Percentiles rank a stretch among this genome's conserved stretches.
Conservation (phyloP, 2,113 vertebrate genomes). For the Campylorhamphus procurvoides region DNA sequence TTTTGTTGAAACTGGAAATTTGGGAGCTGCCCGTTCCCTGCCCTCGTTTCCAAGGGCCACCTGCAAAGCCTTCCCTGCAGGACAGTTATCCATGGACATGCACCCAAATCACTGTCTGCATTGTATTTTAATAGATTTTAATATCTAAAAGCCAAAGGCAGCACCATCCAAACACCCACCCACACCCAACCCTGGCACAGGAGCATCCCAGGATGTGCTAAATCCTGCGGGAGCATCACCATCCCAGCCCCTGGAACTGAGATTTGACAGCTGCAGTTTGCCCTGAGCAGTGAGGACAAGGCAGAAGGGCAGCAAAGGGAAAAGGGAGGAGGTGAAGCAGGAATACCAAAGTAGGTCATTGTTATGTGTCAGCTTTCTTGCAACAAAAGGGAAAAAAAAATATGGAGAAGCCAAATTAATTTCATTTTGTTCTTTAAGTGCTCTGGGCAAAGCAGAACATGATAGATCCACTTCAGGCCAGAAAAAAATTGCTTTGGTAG, state of each 20-base stretch:
- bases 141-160: too few species aligned
- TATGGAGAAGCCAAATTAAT: neutral
- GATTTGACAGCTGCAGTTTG: neutral
- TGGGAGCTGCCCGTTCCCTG: neutral
- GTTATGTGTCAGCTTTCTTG: neutral
- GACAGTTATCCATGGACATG: neutral
- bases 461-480: neutral
- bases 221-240: neutral
- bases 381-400: neutral
- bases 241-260: rapidly evolving
- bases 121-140: too few species aligned
- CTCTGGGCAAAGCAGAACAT: neutral
- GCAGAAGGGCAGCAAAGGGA: neutral
- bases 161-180: neutral
- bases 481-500: neutral
- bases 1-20: neutral
- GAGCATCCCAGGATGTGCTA: neutral
- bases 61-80: neutral
- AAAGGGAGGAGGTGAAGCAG: neutral
- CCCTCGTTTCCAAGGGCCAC: neutral
- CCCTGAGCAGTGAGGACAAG: neutral
- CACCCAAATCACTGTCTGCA: too few species aligned
- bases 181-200: neutral
- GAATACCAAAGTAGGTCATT: constrained; percentile 7
- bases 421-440: constrained; percentile 25